A percentile compares a stretch with the other conserved stretches of the same genome.
Conservation (phyloP, 2,113 vertebrate species). For the Myotis brandtii region DNA sequence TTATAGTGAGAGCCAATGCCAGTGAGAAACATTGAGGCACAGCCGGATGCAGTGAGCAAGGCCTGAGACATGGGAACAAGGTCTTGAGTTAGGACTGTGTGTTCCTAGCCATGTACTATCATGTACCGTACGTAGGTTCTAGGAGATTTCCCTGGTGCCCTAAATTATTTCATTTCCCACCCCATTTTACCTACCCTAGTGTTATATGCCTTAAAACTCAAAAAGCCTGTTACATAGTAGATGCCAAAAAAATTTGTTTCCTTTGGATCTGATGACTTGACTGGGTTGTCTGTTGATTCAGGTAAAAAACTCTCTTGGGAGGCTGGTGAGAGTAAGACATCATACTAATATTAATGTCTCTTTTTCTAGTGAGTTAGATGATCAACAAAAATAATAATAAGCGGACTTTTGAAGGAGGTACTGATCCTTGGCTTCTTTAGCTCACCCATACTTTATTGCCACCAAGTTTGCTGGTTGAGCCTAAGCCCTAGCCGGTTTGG, state of each 20-base stretch:
- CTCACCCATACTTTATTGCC: background rate
- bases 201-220: background rate
- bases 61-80: too few relatives aligned
- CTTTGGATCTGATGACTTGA: background rate
- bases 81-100: background rate
- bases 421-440: background rate
- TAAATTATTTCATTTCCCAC: background rate
- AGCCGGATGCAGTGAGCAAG: background rate
- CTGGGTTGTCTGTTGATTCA: background rate
- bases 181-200: background rate
- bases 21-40: background rate
- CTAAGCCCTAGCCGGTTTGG: too few relatives aligned
- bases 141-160: background rate
- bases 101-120: background rate
- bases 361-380: background rate
- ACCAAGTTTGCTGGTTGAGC: background rate
- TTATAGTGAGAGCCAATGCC: background rate
- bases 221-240: background rate
- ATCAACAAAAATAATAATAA: background rate
- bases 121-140: background rate
- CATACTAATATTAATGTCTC: background rate
- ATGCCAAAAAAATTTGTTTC: background rate
- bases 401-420: background rate
- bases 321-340: background rate
- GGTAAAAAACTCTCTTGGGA: background rate